A percentile compares a stretch with the other conserved stretches of the same genome.
Conservation (phyloP, 35 echinoderm and acorn worm species). For the Chiridota heheva region DNA sequence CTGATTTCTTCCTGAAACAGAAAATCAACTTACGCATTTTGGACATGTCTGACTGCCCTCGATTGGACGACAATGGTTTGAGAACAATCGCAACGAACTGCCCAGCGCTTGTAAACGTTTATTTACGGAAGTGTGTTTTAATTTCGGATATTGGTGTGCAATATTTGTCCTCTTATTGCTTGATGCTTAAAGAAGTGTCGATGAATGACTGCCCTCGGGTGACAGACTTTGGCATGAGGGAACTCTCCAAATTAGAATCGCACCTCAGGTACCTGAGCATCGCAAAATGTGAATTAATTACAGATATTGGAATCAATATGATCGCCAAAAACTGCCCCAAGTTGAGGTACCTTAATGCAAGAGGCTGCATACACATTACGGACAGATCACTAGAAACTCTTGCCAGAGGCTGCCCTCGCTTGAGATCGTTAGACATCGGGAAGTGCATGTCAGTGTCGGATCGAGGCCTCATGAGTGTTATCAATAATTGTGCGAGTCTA, state of each 20-base stretch:
- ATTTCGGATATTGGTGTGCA: constrained; percentile 85
- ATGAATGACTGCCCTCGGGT: constrained; percentile 86
- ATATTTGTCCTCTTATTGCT: constrained; percentile 72
- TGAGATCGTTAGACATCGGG: constrained; percentile 92
- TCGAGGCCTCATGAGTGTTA: constrained; percentile 64
- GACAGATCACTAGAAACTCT: constrained; percentile 91
- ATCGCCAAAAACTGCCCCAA: constrained; percentile 84
- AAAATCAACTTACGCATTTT: constrained; percentile 78
- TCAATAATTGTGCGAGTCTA: constrained; percentile 72
- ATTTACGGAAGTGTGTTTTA: constrained; percentile 71
- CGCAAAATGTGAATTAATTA: constrained; percentile 95
- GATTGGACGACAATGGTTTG: constrained; percentile 84
- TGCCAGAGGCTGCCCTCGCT: constrained; percentile 67
- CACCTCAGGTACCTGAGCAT: constrained; percentile 89
- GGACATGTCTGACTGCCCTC: constrained; percentile 89
- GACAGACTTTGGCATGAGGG: constrained; percentile 79
- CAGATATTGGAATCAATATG: constrained; percentile 81
- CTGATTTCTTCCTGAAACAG: constrained; percentile 52
- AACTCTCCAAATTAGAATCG: constrained; percentile 79
- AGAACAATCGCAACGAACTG: constrained; percentile 92
- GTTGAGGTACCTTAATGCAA: constrained; percentile 79
- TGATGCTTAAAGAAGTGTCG: constrained; percentile 87
- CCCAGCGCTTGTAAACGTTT: constrained; percentile 80
- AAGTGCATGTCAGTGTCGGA: constrained; percentile 85
- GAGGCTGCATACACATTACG: constrained; percentile 82